phyloP scores from a whole-genome alignment of 92 coral and sea anemone species.

The Phymanthus crucifer region DNA sequence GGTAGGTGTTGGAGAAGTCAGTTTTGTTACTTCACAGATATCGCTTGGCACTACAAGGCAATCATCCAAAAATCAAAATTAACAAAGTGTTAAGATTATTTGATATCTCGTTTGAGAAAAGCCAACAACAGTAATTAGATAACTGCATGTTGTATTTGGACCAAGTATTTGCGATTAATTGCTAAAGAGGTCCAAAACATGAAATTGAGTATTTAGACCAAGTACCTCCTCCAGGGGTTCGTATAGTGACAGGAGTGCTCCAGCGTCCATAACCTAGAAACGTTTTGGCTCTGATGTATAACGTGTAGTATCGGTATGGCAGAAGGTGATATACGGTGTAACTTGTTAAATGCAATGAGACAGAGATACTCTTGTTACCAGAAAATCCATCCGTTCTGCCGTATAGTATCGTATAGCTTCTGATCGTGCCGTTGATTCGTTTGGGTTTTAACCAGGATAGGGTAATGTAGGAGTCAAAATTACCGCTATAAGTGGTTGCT shows the following conservation, averaged over 20 bases:
- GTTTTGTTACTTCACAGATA: slow-evolving; percentile 27
- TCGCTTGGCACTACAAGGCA: too few relatives aligned
- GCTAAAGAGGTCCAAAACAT: too few relatives aligned
- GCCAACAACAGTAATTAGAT: too few relatives aligned
- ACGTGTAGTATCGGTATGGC: neutral
- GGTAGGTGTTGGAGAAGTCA: slow-evolving; percentile 36
- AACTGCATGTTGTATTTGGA: too few relatives aligned
- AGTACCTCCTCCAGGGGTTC: slow-evolving; percentile 5
- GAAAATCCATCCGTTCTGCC: neutral
- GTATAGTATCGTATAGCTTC: neutral
- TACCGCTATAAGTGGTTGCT: neutral
- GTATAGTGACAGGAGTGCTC: neutral
- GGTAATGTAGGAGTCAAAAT: neutral
- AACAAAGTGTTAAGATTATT: neutral
- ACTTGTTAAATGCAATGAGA: neutral
- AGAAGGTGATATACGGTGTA: neutral
- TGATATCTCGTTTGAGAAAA: neutral
- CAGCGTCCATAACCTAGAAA: neutral
- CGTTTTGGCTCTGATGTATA: neutral
- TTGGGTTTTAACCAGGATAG: neutral
- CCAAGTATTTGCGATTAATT: too few relatives aligned
- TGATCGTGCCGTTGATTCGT: neutral
- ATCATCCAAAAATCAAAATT: too few relatives aligned
- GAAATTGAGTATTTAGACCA: neutral
- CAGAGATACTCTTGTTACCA: neutral